These are phyloP conservation scores for Drosophila sordidapex DNA, from an alignment of 2,888 invertebrate species.

Conservation along the genomic window DNA sequence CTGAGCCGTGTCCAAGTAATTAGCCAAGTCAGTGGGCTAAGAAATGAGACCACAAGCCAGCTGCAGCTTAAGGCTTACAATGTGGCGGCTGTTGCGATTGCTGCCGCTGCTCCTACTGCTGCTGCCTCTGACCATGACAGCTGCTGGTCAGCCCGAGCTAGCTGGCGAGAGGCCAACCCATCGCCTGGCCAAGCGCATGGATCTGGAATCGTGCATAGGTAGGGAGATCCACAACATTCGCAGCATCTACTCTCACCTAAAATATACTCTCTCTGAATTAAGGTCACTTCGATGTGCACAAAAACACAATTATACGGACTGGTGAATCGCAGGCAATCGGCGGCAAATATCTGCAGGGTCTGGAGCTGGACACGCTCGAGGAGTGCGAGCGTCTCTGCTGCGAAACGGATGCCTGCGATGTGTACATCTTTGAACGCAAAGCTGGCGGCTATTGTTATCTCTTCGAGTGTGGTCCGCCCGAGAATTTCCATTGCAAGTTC, in stretches of 20 bases:
- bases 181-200: conserved; percentile 83
- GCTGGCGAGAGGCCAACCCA: conserved; percentile 49
- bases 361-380: conserved; percentile 91
- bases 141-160: conserved; percentile 60
- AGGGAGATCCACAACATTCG: conserved; percentile 10
- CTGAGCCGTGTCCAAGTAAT: conserved; percentile 60
- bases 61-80: conserved; percentile 5
- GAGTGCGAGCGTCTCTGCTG: conserved; percentile 95
- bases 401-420: conserved; percentile 94
- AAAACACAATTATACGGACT: conserved; percentile 95
- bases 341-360: conserved; percentile 94
- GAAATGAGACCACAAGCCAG: conserved; percentile 48
- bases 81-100: conserved; percentile 38
- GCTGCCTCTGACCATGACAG: conserved; percentile 50
- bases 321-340: conserved; percentile 95
- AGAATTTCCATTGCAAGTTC: conserved; percentile 96
- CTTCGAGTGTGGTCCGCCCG: conserved; percentile 95
- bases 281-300: conserved; percentile 91
- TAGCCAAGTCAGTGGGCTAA: conserved; percentile 19
- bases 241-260: background rate
- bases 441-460: conserved; percentile 93
- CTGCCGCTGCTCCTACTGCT: conserved; percentile 32
- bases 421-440: conserved; percentile 97
- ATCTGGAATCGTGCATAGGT: conserved; percentile 84
- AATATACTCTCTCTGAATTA: background rate